phyloP scores from a whole-genome alignment of 2,888 invertebrate species.

The Spodoptera picta region DNA sequence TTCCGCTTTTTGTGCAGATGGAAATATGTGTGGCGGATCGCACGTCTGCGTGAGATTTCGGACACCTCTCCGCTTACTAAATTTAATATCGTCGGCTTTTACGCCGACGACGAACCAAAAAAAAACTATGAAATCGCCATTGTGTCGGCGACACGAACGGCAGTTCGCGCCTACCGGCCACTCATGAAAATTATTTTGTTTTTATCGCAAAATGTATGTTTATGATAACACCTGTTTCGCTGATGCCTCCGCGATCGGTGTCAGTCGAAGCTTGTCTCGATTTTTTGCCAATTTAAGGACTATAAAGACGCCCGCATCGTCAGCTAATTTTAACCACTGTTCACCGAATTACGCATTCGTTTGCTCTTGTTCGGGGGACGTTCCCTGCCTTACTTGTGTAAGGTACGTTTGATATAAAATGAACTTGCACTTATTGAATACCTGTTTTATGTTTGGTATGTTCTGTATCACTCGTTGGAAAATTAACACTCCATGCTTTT shows the following conservation, averaged over 20 bases:
- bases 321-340: slow-evolving; percentile 87
- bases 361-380: slow-evolving; percentile 63
- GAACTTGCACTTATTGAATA: slow-evolving; percentile 36
- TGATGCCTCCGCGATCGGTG: slow-evolving; percentile 88
- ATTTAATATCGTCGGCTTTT: slow-evolving; percentile 88
- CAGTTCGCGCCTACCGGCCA: slow-evolving; percentile 87
- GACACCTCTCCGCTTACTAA: slow-evolving; percentile 89
- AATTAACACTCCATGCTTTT: slow-evolving; percentile 6
- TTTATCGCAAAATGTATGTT: slow-evolving; percentile 88
- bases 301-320: slow-evolving; percentile 88
- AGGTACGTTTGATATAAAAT: slow-evolving; percentile 39
- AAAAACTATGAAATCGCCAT: slow-evolving; percentile 87
- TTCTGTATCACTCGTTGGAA: no score
- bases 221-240: slow-evolving; percentile 89
- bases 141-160: slow-evolving; percentile 87
- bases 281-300: slow-evolving; percentile 88
- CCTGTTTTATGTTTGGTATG: no score
- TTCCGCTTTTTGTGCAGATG: slow-evolving; percentile 88
- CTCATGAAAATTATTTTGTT: slow-evolving; percentile 89
- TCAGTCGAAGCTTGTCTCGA: slow-evolving; percentile 84
- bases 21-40: slow-evolving; percentile 90
- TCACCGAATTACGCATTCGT: slow-evolving; percentile 84
- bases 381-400: slow-evolving; percentile 40
- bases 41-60: slow-evolving; percentile 89
- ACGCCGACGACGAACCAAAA: slow-evolving; percentile 81